phyloP scores from a whole-genome alignment of 1,140 invertebrate species.

The Euura lappo region DNA sequence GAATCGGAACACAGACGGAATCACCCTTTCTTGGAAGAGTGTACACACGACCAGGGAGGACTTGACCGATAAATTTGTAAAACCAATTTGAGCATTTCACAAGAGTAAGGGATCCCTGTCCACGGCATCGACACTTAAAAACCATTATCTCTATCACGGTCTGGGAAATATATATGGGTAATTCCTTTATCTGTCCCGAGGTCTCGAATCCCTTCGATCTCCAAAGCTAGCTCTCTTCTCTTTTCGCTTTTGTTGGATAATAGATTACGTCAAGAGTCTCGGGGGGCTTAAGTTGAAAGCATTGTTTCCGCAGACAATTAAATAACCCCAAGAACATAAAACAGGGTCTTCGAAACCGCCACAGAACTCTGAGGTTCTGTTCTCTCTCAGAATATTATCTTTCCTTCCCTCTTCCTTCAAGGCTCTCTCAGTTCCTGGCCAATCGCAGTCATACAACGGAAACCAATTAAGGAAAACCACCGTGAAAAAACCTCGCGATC shows the following conservation, averaged over 20 bases:
- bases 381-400: no score
- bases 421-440: no score
- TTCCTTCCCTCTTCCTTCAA: no score
- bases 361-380: no score
- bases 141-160: constrained; percentile 15
- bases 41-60: constrained; percentile 10
- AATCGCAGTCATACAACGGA: background rate
- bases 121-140: constrained; percentile 21
- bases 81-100: constrained; percentile 36
- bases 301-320: no score
- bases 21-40: constrained; percentile 12
- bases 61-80: constrained; percentile 40
- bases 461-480: constrained; percentile 1
- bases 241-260: no score
- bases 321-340: no score
- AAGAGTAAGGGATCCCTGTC: background rate
- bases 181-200: background rate
- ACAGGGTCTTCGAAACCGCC: no score
- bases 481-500: background rate
- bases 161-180: background rate
- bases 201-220: background rate
- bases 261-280: no score
- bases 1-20: constrained; percentile 3
- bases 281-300: no score
- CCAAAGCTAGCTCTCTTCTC: no score